phyloP scores from a whole-genome alignment of 2,113 vertebrate species.

The Cavia aperea region DNA sequence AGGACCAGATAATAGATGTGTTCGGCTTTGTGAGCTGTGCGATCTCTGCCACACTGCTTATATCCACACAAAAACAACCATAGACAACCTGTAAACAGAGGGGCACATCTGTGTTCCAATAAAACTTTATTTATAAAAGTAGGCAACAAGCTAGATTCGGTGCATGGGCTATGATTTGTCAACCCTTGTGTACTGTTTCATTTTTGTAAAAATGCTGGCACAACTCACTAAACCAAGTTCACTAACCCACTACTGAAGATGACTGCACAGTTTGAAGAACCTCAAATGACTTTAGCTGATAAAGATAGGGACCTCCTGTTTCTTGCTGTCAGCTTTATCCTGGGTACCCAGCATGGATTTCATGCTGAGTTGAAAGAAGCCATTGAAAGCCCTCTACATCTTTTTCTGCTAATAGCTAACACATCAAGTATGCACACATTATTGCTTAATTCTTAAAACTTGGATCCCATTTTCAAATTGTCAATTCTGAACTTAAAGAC shows the following conservation, averaged over 20 bases:
- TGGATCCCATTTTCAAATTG: not conserved
- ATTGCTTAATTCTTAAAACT: not conserved
- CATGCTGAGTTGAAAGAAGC: not conserved
- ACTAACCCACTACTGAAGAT: not conserved
- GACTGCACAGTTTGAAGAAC: not conserved
- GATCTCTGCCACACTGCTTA: not conserved
- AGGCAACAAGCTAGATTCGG: not conserved
- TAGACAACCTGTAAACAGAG: not conserved
- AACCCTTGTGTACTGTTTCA: not conserved
- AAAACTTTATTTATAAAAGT: not conserved
- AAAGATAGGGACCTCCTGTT: not conserved
- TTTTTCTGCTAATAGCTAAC: not conserved
- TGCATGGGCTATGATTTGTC: not conserved
- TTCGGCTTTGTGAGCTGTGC: not conserved
- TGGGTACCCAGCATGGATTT: not conserved
- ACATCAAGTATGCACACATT: not conserved
- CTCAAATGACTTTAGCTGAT: too few species aligned
- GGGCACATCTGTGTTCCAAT: not conserved
- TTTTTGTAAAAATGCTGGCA: not conserved
- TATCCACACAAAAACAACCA: not conserved
- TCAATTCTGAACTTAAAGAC: not conserved
- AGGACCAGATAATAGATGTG: not conserved
- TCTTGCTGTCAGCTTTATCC: not conserved
- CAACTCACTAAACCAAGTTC: not conserved
- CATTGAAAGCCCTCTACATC: not conserved